Evolutionary conservation across 2,797 vertebrate species (phyloP), one percentile per base, ranked within the genome.

Genomic region (Carcharodon carcharias): DNA sequence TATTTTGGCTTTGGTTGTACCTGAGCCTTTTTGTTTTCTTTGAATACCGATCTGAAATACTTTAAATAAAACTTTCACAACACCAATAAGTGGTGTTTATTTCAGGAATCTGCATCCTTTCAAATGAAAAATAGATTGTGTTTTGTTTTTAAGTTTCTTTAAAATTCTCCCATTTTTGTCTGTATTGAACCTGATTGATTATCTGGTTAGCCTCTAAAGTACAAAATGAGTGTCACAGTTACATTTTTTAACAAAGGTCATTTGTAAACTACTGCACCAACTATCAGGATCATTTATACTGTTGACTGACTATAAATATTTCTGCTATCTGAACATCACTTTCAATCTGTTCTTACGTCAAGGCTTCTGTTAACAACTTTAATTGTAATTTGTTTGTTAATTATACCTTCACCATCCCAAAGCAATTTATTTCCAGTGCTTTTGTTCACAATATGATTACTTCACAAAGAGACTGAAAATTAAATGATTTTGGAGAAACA

Each of bases 351-450:
- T 91, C 56, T 91, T 58, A 61, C 54, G 91, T 89, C 54, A 58
- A 89, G 28, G 4, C 54, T 35, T 61, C 16, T 61, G 56, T 91
- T 91, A 58, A 91, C 58, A 91, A 35, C 31, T 35, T 56, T 91
- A 91, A 91, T 31, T 61, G 56, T 91, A 91, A 61, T 61, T 61
- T 91, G 56, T 91, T 91, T 91, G 88, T 91, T 88, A 88, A 88
- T 88, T 88, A 54, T 91, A 91, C 28, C 23, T 0, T 56, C 54
- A 11, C 18, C 88, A 91, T 35, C 28, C 50, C 88, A 91, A 91
- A 31, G 28, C 56, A 35, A 91, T 91, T 91, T 91, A 91, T 61
- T 35, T 91, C 56, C 88, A 88, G 31, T 91, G 56, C 56, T 56
- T 61, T 61, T 58, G 56, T 91, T 91, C 56, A 61, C 56, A 61